A percentile compares a stretch with the other conserved stretches of the same genome.
phyloP scores from a whole-genome alignment of 2,888 invertebrate genomes.

The Drosophila subsilvestris region DNA sequence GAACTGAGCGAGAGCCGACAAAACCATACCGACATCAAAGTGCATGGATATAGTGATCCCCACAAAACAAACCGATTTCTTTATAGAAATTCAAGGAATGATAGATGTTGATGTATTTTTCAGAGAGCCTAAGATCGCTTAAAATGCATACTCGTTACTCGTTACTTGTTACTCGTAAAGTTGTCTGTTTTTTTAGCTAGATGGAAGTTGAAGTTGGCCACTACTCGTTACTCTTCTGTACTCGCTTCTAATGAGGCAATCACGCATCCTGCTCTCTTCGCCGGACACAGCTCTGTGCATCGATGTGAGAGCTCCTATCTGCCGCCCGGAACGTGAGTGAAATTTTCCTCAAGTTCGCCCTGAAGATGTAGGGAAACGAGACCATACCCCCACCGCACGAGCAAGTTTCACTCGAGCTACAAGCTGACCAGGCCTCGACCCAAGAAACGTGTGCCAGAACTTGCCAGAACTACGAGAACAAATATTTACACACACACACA shows the following conservation, averaged over 20 bases:
- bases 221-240: background rate
- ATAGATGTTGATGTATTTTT: background rate
- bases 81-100: background rate
- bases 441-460: slow-evolving; percentile 44
- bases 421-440: slow-evolving; percentile 11
- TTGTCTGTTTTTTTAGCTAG: too few species aligned
- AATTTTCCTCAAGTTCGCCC: slow-evolving; percentile 24
- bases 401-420: slow-evolving; percentile 18
- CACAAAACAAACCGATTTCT: background rate
- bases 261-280: background rate
- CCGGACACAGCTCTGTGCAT: slow-evolving; percentile 13
- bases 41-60: background rate
- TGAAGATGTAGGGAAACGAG: background rate
- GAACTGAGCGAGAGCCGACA: background rate
- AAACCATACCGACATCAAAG: background rate
- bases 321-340: slow-evolving; percentile 24
- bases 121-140: background rate
- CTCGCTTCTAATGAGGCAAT: slow-evolving; percentile 32
- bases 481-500: slow-evolving; percentile 62
- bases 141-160: too few species aligned
- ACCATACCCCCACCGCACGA: background rate
- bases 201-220: too few species aligned
- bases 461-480: slow-evolving; percentile 64
- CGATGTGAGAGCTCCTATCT: slow-evolving; percentile 8
- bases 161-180: background rate